Base-by-base conservation (phyloP, 2,113 vertebrate genomes). In the Cheilinus undulatus region DNA sequence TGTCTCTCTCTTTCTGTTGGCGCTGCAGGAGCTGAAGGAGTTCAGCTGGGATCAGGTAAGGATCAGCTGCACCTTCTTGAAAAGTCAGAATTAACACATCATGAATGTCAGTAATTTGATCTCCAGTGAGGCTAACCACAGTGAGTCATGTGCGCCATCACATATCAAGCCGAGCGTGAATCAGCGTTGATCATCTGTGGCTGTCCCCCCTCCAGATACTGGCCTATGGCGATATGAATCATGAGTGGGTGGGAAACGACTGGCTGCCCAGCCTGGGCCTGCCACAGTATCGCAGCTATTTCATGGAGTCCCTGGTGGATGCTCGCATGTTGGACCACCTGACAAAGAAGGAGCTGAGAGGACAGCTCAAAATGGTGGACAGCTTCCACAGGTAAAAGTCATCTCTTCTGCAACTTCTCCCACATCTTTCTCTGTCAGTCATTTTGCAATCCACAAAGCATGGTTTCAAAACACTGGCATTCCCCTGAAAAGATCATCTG, bases 311-410 rank as follows among this genome's bases (percentile, higher is more conserved):
- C 5, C 92, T 98, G 86, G 96, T 98, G 82, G 96, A 98, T 38
- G 96, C 96, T 3, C 95, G 96, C 57, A 98, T 98, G 96, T 76
- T 98, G 77, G 96, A 98, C 85, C 96, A 98, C 74, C 92, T 98
- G 50, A 98, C 96, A 91, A 98, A 98, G 93, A 98, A 98, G 88
- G 96, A 98, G 88, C 93, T 98, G 72, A 92, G 96, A 43, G 96
- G 96, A 17, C 96, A 98, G 73, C 95, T 97, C 36, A 97, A 98
- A 84, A 98, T 98, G 96, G 96, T 97, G 83, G 96, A 98, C 93
- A 97, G 96, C 91, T 98, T 98, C 88, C 96, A 98, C 93, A 95
- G 96, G 96, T 98, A 84, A 53, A 38, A 15, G 58, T 60, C 23
- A 0, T 10, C 3, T 7, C 36, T 1, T 8, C 3, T 4, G 20